A percentile compares a stretch with the other conserved stretches of the same genome.
phyloP scores from a whole-genome alignment of 2,113 vertebrate genomes.

The Arizona elegans region DNA sequence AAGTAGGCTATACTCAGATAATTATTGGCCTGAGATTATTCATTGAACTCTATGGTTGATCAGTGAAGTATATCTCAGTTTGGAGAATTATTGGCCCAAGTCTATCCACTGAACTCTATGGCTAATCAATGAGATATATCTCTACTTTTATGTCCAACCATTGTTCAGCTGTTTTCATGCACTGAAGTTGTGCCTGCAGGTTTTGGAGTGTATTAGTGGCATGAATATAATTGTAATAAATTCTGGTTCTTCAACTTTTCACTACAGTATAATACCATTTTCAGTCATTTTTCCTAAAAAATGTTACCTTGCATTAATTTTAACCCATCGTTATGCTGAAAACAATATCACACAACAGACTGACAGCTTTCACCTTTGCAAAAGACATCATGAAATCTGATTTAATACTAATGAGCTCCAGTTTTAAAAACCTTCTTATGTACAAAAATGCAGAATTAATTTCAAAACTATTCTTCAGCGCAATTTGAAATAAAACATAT shows the following conservation, averaged over 20 bases:
- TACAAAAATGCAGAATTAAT: not conserved
- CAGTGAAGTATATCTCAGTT: not conserved
- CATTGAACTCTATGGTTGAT: not conserved
- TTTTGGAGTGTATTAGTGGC: not conserved
- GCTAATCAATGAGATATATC: not conserved
- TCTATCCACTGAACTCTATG: not conserved
- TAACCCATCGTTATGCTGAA: not conserved
- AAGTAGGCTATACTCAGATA: not conserved
- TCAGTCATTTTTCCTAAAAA: not conserved
- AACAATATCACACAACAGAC: not conserved
- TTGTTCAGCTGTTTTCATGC: not conserved
- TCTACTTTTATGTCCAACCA: not conserved
- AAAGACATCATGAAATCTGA: not conserved
- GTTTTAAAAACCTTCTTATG: not conserved
- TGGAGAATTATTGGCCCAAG: not conserved
- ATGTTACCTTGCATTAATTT: not conserved
- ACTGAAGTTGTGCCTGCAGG: not conserved
- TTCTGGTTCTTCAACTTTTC: not conserved
- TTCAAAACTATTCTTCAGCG: not conserved
- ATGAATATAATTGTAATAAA: not conserved
- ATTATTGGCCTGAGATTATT: not conserved
- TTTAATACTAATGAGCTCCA: not conserved
- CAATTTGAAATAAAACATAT: slow-evolving; percentile 49
- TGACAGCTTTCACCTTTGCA: not conserved
- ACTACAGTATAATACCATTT: not conserved